A percentile compares a stretch with the other conserved stretches of the same genome.
phyloP scores from a whole-genome alignment of 2,113 vertebrate genomes.

The Cyanoderma ruficeps region DNA sequence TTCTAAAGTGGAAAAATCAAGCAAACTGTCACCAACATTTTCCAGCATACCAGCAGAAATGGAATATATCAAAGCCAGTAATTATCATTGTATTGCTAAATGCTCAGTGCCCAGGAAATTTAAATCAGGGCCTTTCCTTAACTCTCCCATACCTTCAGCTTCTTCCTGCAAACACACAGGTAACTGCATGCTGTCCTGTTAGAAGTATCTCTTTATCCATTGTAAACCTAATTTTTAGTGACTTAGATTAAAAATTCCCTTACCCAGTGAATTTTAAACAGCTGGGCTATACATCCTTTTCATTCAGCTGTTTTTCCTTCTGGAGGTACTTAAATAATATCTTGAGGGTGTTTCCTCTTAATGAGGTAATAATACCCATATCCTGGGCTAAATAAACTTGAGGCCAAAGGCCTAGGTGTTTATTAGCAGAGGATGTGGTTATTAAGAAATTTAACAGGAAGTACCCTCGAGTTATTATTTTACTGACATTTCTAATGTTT shows the following conservation, averaged over 20 bases:
- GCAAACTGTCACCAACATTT: not conserved
- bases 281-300: slow-evolving; percentile 18
- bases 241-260: not conserved
- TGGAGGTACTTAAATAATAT: slow-evolving; percentile 68
- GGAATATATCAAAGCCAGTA: not conserved
- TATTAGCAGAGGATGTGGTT: slow-evolving; percentile 67
- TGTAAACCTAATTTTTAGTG: not conserved
- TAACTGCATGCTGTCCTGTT: not conserved
- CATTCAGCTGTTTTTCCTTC: slow-evolving; percentile 27
- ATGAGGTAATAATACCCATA: slow-evolving; percentile 69
- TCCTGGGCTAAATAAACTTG: slow-evolving; percentile 68
- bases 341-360: slow-evolving; percentile 66
- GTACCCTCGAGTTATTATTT: slow-evolving; percentile 60
- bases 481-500: slow-evolving; percentile 59
- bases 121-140: not conserved
- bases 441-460: slow-evolving; percentile 66
- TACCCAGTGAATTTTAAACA: slow-evolving; percentile 8
- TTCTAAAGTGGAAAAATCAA: not conserved
- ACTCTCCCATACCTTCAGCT: not conserved
- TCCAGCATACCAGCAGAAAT: not conserved
- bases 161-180: not conserved
- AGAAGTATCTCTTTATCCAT: not conserved
- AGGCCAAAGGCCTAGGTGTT: slow-evolving; percentile 66
- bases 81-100: not conserved
- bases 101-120: not conserved